Evolutionary conservation across 2,113 vertebrate species (phyloP).

Genomic region (Candoia aspera): DNA sequence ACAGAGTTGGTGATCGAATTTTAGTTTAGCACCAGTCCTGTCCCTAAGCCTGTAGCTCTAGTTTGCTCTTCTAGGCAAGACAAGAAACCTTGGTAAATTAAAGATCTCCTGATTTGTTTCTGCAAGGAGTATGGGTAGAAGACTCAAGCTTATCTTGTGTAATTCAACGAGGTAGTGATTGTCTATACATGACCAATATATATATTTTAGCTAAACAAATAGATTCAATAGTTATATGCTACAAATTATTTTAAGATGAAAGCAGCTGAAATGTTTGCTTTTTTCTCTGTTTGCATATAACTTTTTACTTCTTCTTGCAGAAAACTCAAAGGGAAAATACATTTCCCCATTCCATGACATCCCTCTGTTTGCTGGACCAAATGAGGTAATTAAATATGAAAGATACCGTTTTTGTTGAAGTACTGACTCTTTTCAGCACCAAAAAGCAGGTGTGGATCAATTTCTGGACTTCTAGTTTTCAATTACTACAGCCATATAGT

Average conservation of each 20-base stretch:
- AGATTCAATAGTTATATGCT: not conserved
- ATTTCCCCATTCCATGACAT: constrained; percentile 98
- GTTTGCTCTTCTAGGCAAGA: not conserved
- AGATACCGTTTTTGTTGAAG: not conserved
- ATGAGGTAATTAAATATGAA: constrained; percentile 75
- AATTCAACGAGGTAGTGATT: not conserved
- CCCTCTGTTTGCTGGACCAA: constrained; percentile 78
- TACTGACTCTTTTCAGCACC: not conserved
- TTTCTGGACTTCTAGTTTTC: not conserved
- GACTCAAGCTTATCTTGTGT: not conserved
- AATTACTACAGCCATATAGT: not conserved
- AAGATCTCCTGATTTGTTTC: not conserved
- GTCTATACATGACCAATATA: not conserved
- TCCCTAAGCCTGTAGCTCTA: not conserved
- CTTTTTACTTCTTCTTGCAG: constrained; percentile 70
- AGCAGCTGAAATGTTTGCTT: not conserved
- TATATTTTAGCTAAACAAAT: constrained; percentile 24
- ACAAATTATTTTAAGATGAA: not conserved
- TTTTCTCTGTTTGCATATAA: not conserved
- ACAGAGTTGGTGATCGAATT: too few species aligned
- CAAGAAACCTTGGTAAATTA: not conserved
- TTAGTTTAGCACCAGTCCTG: not conserved
- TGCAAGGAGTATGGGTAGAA: not conserved
- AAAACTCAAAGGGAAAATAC: constrained; percentile 86
- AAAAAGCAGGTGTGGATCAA: not conserved